Conservation (phyloP, 2,888 invertebrate genomes). For the Agrochola lota region DNA sequence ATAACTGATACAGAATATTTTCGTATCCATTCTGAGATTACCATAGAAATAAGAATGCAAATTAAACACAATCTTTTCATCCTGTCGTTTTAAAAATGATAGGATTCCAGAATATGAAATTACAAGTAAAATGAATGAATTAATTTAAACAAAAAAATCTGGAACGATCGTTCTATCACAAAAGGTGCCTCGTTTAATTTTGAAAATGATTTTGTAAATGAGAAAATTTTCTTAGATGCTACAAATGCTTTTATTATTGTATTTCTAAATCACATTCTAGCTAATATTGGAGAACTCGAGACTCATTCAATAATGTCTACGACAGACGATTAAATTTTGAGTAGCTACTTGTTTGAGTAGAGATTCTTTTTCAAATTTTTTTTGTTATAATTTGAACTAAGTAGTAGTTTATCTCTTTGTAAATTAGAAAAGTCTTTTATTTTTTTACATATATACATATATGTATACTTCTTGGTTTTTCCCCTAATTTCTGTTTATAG, state of each 20-base stretch:
- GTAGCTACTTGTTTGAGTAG: neutral
- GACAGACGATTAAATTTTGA: conserved; percentile 2
- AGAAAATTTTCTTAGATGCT: neutral
- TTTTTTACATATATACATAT: too few relatives aligned
- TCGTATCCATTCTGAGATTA: conserved; percentile 35
- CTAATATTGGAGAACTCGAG: conserved; percentile 9
- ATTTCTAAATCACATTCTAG: conserved; percentile 29
- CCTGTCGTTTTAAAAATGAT: conserved; percentile 22
- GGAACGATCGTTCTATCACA: neutral
- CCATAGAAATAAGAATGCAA: conserved; percentile 46
- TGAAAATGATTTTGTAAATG: conserved; percentile 9
- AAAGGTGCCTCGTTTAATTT: conserved; percentile 27
- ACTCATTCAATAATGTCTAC: conserved; percentile 1
- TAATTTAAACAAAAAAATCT: conserved; percentile 18
- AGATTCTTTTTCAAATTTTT: neutral
- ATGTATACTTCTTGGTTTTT: too few relatives aligned
- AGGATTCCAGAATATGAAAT: conserved; percentile 27
- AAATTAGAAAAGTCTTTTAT: too few relatives aligned
- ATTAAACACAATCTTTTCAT: conserved; percentile 24
- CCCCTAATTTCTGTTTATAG: neutral
- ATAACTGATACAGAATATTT: neutral
- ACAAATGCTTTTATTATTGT: conserved; percentile 22
- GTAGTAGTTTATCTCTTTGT: neutral
- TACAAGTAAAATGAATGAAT: conserved; percentile 31
- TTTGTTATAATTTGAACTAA: neutral